Conservation (phyloP, 2,888 invertebrate species). For the Parthenolecanium corni region DNA sequence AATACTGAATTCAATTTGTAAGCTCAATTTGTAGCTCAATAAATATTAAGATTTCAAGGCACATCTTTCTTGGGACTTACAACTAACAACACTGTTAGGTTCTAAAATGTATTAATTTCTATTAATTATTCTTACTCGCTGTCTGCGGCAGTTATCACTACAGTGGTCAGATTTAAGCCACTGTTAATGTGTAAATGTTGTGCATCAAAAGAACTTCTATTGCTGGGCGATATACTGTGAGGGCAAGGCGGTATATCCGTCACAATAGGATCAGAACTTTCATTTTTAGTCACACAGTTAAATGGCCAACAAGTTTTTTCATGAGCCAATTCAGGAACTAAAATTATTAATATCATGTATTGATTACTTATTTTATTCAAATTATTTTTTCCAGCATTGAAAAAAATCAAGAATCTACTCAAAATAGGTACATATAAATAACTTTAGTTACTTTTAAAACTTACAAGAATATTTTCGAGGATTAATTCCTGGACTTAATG, state of each 20-base stretch:
- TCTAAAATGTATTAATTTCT: background rate
- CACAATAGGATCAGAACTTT: constrained; percentile 11
- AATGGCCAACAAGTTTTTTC: constrained; percentile 17
- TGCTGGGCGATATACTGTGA: constrained; percentile 23
- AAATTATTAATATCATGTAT: too few species aligned
- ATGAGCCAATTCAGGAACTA: constrained; percentile 18
- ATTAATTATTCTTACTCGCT: background rate
- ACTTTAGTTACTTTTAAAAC: too few species aligned
- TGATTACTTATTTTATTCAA: too few species aligned
- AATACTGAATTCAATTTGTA: too few species aligned
- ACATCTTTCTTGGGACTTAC: too few species aligned
- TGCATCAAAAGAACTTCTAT: constrained; percentile 22
- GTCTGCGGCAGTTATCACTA: constrained; percentile 5
- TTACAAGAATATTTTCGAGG: constrained; percentile 29
- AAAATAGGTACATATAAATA: too few species aligned
- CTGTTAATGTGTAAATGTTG: constrained; percentile 18
- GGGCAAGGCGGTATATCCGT: constrained; percentile 23
- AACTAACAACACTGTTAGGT: background rate
- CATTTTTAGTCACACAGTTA: constrained; percentile 13
- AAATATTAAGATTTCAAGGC: too few species aligned
- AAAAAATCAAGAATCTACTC: too few species aligned
- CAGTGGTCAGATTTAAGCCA: constrained; percentile 7
- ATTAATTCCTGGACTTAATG: constrained; percentile 47
- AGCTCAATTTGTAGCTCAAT: too few species aligned
- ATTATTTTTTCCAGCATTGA: too few species aligned